phyloP scores from a whole-genome alignment of 2,113 vertebrate genomes.

The Chionis minor region DNA sequence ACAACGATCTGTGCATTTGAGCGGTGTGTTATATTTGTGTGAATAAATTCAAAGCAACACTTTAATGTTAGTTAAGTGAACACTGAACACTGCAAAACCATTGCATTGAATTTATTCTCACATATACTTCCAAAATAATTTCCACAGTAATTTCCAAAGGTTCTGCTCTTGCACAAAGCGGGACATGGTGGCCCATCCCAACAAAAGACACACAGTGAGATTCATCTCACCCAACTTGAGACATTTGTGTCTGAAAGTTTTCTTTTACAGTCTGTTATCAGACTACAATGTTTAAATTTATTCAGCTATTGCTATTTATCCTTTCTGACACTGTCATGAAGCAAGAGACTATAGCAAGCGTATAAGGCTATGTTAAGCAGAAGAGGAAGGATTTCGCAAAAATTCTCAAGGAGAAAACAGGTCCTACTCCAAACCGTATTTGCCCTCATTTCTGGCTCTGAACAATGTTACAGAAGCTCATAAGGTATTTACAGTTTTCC shows the following conservation, averaged over 20 bases:
- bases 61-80: not conserved
- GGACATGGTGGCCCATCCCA: not conserved
- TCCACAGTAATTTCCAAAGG: not conserved
- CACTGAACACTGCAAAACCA: not conserved
- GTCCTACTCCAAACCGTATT: not conserved
- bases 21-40: not conserved
- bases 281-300: not conserved
- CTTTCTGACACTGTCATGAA: not conserved
- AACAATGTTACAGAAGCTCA: not conserved
- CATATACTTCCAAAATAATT: not conserved
- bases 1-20: not conserved
- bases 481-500: not conserved
- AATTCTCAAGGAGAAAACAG: not conserved
- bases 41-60: not conserved
- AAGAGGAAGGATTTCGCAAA: not conserved
- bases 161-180: not conserved
- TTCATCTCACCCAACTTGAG: not conserved
- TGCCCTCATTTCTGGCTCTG: not conserved
- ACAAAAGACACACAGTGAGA: not conserved
- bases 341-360: not conserved
- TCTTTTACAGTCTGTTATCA: not conserved
- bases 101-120: not conserved
- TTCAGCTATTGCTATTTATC: constrained; percentile 2
- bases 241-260: not conserved
- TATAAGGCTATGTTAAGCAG: not conserved